phyloP scores from a whole-genome alignment of 2,888 invertebrate species.

The Salticus scenicus region DNA sequence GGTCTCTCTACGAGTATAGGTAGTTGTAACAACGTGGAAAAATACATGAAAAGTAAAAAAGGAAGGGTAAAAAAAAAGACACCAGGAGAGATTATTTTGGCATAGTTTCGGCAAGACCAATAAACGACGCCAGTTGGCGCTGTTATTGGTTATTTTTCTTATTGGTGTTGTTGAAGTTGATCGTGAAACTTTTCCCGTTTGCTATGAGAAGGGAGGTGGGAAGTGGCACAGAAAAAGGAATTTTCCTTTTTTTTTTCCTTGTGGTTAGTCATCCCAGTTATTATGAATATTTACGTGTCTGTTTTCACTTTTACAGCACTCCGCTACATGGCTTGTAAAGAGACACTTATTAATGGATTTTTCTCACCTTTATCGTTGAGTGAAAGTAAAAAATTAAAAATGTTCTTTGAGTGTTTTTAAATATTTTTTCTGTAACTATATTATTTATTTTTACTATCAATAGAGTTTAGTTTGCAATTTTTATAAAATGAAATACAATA shows the following conservation, averaged over 20 bases:
- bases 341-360: neutral
- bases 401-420: no score
- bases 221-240: neutral
- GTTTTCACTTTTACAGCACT: neutral
- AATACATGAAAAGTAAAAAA: neutral
- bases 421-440: no score
- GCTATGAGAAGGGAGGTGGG: constrained; percentile 1
- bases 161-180: constrained; percentile 24
- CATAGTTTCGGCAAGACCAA: constrained; percentile 35
- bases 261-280: neutral
- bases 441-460: no score
- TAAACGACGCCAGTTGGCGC: constrained; percentile 59
- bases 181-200: constrained; percentile 51
- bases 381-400: no score
- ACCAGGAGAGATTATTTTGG: constrained; percentile 18
- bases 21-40: constrained; percentile 12
- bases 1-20: constrained; percentile 16
- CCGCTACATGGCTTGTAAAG: neutral
- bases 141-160: constrained; percentile 48
- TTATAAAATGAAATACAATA: no score
- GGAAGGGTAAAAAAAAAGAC: constrained; percentile 9
- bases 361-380: no score
- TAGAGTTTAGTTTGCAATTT: no score
- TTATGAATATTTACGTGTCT: constrained; percentile 22
- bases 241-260: neutral